Evolutionary conservation across 2,888 invertebrate species (phyloP).

Genomic region (Argyresthia albistria): DNA sequence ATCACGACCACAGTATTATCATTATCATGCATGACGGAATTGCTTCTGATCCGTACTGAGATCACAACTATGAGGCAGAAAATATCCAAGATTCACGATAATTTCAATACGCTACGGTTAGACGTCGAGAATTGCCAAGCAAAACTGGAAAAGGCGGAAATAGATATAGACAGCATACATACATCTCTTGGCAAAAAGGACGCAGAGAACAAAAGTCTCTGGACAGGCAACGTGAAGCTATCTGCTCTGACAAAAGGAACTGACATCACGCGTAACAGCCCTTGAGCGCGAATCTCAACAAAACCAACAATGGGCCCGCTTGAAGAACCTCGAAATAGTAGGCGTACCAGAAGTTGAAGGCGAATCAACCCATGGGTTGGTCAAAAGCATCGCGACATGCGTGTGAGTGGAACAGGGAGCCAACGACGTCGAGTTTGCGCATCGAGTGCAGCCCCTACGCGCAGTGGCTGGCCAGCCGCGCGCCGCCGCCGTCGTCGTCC

Average conservation of each 20-base stretch:
- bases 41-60: too few relatives aligned
- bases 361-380: conserved; percentile 6
- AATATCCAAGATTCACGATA: too few relatives aligned
- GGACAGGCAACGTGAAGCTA: neutral
- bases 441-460: conserved; percentile 8
- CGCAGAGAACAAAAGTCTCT: neutral
- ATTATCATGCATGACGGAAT: too few relatives aligned
- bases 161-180: too few relatives aligned
- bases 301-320: conserved; percentile 10
- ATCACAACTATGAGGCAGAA: too few relatives aligned
- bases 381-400: conserved; percentile 3
- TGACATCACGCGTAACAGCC: neutral
- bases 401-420: conserved; percentile 6
- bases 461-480: neutral
- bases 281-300: neutral
- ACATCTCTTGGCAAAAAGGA: neutral
- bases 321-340: conserved; percentile 10
- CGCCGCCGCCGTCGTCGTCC: neutral
- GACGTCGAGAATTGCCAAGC: too few relatives aligned
- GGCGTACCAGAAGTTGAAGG: conserved; percentile 8
- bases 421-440: conserved; percentile 9
- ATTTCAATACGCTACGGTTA: too few relatives aligned
- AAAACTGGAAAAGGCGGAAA: too few relatives aligned
- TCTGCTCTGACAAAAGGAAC: neutral
- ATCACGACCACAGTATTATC: too few relatives aligned